A percentile compares a stretch with the other conserved stretches of the same genome.
These are phyloP conservation scores for Masticophis lateralis DNA, from an alignment of 2,797 vertebrate species.

Conservation along the genomic window DNA sequence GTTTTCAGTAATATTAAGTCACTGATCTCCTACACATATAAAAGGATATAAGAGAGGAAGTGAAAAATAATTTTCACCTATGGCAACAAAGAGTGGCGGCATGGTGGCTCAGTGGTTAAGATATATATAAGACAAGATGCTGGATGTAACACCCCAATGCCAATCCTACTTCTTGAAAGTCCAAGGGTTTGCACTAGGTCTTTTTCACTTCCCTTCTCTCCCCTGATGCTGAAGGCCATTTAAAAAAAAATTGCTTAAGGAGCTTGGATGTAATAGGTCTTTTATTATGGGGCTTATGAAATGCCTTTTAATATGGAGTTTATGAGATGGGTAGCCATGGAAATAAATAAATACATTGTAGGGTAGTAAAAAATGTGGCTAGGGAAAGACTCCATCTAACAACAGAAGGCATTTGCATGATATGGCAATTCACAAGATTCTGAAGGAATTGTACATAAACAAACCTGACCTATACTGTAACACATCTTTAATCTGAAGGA, in stretches of 20 bases:
- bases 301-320: not conserved
- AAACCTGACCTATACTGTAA: no score
- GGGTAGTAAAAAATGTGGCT: not conserved
- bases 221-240: not conserved
- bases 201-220: not conserved
- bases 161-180: not conserved
- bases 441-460: not conserved
- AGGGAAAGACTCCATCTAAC: not conserved
- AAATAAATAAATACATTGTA: not conserved
- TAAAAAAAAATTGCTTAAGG: not conserved
- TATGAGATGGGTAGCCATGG: not conserved
- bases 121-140: not conserved
- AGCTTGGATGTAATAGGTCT: not conserved
- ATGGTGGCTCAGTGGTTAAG: not conserved
- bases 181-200: not conserved
- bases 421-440: not conserved
- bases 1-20: no score
- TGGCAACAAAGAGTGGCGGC: not conserved
- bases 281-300: not conserved
- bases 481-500: not conserved
- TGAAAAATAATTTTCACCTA: not conserved
- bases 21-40: not conserved
- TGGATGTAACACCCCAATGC: not conserved
- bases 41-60: not conserved
- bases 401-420: not conserved